Base-by-base conservation (phyloP, 2,888 invertebrate species). In the Pseudococcus jackbeardsleyi region DNA sequence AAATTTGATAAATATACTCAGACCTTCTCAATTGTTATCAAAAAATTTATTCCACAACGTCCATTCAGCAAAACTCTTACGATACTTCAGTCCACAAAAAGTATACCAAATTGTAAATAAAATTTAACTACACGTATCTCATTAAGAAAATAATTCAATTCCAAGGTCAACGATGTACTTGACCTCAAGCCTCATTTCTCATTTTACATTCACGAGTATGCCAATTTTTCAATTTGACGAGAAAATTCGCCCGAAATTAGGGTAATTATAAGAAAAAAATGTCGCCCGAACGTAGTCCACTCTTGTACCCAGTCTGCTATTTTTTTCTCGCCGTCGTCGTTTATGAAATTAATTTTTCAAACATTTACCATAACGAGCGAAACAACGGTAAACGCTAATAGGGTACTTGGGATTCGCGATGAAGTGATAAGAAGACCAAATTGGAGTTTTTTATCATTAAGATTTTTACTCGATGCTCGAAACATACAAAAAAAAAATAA, bases 281-380 rank as follows among this genome's bases (percentile, higher is more conserved):
- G 64, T 64, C 22, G 19, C 64, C 6, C 19, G 19, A n/a, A 64
- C 11, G 19, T 11, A 64, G 19, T 22, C 19, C 6, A 22, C 2
- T 33, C 1, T 33, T 33, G 26, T 33, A 0, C 64, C 19, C 64
- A 22, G 64, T 64, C 4, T 59, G 19, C 22, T 72, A 22, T 72
- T 72, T 72, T 26, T 72, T 72, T 26, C 9, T 39, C 77, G 19
- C 39, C 33, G 39, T 11, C 26, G 77, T 39, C 39, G n/a, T n/a
- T n/a, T n/a, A n/a, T 77, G 39, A 26, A 39, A 77, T 77, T 77
- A 77, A 26, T 77, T 77, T 77, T 77, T 77, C 39, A 3, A 33
- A 39, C 77, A 77, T 77, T 77, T 64, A 64, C 19, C 39, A 15
- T 77, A 77, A 77, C 15, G 77, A 77, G 77, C 77, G 77, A 39